A percentile compares a stretch with the other conserved stretches of the same genome.
These are phyloP conservation scores for Saccopteryx leptura DNA, from an alignment of 2,113 vertebrate genomes.

Conservation along the genomic window DNA sequence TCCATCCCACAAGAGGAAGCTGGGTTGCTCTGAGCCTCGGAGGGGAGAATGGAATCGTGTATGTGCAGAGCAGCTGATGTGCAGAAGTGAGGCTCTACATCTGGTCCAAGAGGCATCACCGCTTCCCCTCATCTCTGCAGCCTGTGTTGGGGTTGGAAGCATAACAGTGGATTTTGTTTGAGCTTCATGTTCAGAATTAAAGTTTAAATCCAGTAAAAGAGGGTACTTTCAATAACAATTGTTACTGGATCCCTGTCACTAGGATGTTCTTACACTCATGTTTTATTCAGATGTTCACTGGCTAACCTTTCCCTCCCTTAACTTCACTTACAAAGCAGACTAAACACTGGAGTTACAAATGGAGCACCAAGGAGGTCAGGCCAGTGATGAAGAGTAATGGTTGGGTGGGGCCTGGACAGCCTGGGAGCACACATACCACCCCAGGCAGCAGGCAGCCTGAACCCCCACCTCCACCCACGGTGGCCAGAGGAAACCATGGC, in stretches of 20 bases:
- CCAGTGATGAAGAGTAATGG: not conserved
- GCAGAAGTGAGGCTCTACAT: not conserved
- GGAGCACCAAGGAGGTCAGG: not conserved
- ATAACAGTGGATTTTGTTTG: not conserved
- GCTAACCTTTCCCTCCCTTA: slow-evolving; percentile 53
- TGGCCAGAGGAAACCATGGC: not conserved
- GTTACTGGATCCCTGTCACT: slow-evolving; percentile 66
- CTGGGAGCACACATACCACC: not conserved
- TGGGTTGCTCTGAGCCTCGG: not conserved
- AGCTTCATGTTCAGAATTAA: slow-evolving; percentile 45
- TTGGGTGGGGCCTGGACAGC: not conserved
- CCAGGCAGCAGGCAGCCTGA: not conserved
- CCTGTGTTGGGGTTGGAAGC: not conserved
- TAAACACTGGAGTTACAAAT: not conserved
- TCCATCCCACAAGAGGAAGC: slow-evolving; percentile 47
- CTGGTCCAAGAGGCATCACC: not conserved
- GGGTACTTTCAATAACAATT: slow-evolving; percentile 31
- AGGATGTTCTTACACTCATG: slow-evolving; percentile 80
- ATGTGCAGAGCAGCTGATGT: not conserved
- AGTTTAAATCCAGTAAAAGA: slow-evolving; percentile 47
- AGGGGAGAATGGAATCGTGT: not conserved
- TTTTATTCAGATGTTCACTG: slow-evolving; percentile 73
- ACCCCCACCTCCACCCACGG: too few relatives aligned
- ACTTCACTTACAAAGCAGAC: slow-evolving; percentile 44
- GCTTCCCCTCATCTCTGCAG: not conserved